Percentiles rank a stretch among this genome's conserved stretches.
phyloP scores from a whole-genome alignment of 2,113 vertebrate genomes.

The Channa argus region DNA sequence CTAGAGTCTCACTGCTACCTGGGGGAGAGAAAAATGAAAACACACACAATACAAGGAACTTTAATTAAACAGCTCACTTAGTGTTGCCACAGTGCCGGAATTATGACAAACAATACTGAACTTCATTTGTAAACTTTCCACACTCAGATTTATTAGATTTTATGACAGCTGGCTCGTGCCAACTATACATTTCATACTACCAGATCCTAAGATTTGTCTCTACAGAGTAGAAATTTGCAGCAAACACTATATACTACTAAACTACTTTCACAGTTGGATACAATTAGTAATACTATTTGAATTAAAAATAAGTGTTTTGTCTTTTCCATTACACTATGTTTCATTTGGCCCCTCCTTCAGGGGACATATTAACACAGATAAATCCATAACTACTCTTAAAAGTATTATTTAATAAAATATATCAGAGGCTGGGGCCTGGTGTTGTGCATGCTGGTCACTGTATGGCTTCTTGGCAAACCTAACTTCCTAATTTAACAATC shows the following conservation, averaged over 20 bases:
- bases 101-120: neutral
- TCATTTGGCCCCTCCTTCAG: too few relatives aligned
- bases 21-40: slow-evolving; percentile 50
- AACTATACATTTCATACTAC: neutral
- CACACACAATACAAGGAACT: neutral
- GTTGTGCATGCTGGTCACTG: neutral
- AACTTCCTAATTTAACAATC: neutral
- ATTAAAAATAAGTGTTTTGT: too few relatives aligned
- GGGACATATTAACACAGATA: neutral
- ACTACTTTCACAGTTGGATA: too few relatives aligned
- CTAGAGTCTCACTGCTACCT: slow-evolving; percentile 80
- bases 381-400: too few relatives aligned
- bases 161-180: neutral
- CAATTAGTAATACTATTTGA: too few relatives aligned
- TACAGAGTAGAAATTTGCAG: too few relatives aligned
- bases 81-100: neutral
- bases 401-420: neutral
- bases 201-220: neutral
- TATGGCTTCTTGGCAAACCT: neutral
- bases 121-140: too few relatives aligned
- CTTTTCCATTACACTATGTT: too few relatives aligned
- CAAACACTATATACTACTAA: too few relatives aligned
- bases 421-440: too few relatives aligned
- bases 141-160: neutral
- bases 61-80: neutral